Evolutionary conservation across 2,888 invertebrate species (phyloP).

Genomic region (Troides helena): DNA sequence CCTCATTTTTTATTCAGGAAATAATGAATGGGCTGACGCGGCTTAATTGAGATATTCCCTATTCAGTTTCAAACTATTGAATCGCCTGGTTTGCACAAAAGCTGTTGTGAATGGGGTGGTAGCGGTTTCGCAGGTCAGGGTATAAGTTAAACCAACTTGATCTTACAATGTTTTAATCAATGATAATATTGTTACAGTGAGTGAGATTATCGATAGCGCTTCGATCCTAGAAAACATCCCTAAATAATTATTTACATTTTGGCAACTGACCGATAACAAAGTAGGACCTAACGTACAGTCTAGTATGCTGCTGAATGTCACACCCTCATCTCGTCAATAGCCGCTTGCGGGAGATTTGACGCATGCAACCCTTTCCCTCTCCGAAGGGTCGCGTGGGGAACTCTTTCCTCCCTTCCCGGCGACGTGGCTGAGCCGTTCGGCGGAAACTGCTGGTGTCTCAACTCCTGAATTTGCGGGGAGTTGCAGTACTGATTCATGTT

Average conservation of each 20-base stretch:
- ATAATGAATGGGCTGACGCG: constrained; percentile 9
- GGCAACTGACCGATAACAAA: constrained; percentile 43
- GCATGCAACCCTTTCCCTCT: constrained; percentile 72
- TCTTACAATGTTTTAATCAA: constrained; percentile 6
- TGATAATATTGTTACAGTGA: constrained; percentile 63
- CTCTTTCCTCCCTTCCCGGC: constrained; percentile 53
- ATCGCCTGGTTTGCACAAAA: neutral
- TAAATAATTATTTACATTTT: constrained; percentile 63
- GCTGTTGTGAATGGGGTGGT: neutral
- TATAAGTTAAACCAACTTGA: neutral
- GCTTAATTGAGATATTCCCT: constrained; percentile 8
- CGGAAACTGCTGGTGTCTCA: constrained; percentile 70
- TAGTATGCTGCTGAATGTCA: constrained; percentile 80
- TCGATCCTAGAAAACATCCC: constrained; percentile 51
- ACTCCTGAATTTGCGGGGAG: constrained; percentile 72
- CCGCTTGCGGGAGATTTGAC: constrained; percentile 87
- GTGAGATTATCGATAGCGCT: constrained; percentile 65
- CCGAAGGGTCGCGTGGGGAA: constrained; percentile 69
- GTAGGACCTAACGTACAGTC: constrained; percentile 47
- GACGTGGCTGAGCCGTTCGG: constrained; percentile 80
- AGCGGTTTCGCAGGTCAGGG: no score
- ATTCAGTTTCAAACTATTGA: neutral
- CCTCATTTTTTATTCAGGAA: constrained; percentile 9
- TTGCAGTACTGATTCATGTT: constrained; percentile 79
- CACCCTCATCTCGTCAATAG: constrained; percentile 94